Percentiles rank a stretch among this genome's conserved stretches.
These are phyloP conservation scores for Meriones psammophilus DNA, from an alignment of 2,797 vertebrate species.

Conservation along the genomic window DNA sequence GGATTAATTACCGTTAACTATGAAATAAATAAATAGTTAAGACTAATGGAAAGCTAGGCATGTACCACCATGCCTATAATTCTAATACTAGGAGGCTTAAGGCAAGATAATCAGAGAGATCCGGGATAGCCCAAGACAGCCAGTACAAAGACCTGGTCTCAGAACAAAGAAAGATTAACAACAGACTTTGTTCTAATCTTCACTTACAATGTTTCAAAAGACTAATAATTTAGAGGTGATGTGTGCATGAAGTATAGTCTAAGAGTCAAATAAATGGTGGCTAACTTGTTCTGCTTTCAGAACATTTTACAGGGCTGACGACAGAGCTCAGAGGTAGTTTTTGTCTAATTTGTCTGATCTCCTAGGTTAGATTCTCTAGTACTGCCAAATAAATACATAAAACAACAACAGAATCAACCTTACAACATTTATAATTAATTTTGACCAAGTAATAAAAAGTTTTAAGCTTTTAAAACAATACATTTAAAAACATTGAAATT, in stretches of 20 bases:
- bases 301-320: conserved; percentile 1
- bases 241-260: neutral
- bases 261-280: conserved; percentile 33
- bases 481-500: neutral
- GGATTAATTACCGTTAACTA: neutral
- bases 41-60: neutral
- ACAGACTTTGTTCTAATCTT: conserved; percentile 36
- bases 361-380: neutral
- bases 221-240: neutral
- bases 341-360: neutral
- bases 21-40: neutral
- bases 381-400: neutral
- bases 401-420: neutral
- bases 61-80: neutral
- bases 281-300: neutral
- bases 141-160: neutral
- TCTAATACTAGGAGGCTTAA: neutral
- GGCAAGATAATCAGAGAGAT: neutral
- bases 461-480: neutral
- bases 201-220: conserved; percentile 27
- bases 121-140: neutral
- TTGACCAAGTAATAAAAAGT: neutral
- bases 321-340: neutral
- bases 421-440: conserved; percentile 27
- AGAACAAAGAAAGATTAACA: conserved; percentile 39